A percentile compares a stretch with the other conserved stretches of the same genome.
phyloP scores from a whole-genome alignment of 2,113 vertebrate species.

The Grammomys dolichurus region DNA sequence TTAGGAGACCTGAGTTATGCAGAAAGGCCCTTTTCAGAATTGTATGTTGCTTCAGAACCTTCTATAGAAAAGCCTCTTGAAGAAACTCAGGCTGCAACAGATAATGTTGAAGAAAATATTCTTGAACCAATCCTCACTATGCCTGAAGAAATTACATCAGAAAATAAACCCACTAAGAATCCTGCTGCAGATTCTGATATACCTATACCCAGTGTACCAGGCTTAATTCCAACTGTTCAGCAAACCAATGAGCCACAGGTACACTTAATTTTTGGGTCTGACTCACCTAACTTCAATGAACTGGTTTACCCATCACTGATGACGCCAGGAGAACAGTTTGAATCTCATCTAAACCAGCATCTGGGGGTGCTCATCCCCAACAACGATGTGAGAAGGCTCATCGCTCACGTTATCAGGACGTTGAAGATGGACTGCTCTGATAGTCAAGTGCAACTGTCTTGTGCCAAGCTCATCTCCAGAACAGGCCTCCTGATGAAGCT shows the following conservation, averaged over 20 bases:
- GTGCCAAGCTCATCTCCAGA: neutral
- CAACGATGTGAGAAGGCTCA: constrained; percentile 28
- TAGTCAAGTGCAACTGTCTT: neutral
- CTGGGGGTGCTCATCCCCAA: neutral
- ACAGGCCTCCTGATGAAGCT: neutral
- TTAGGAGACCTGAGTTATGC: neutral
- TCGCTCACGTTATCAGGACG: neutral
- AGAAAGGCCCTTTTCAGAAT: neutral
- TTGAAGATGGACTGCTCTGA: neutral
- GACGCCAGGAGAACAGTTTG: neutral
- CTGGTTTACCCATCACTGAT: neutral
- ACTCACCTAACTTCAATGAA: neutral
- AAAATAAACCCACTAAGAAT: neutral
- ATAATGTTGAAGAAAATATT: neutral
- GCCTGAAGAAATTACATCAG: neutral
- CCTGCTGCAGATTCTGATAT: neutral
- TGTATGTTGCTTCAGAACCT: neutral
- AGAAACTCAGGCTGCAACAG: neutral
- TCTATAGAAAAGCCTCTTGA: accelerated
- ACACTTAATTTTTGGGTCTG: neutral
- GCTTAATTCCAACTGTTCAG: neutral
- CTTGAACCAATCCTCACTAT: neutral
- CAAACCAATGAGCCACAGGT: accelerated
- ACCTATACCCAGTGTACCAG: too few species aligned
- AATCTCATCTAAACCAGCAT: neutral